These are phyloP conservation scores for Ceyx cyanopectus DNA, from an alignment of 2,113 vertebrate genomes.

Conservation along the genomic window DNA sequence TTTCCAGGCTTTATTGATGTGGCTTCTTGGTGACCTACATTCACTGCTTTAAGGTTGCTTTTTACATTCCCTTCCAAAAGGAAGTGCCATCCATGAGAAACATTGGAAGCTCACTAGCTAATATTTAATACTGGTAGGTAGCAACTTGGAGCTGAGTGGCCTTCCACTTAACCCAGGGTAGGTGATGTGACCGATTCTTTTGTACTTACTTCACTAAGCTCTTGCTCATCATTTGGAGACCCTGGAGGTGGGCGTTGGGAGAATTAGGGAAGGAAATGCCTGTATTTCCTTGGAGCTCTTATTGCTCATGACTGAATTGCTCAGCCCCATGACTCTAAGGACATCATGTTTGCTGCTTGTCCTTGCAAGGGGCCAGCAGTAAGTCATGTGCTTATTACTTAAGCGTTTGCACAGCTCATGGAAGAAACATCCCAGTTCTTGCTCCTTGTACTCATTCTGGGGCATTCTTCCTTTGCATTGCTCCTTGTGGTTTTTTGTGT, in stretches of 20 bases:
- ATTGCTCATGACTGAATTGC: neutral
- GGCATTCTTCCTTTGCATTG: neutral
- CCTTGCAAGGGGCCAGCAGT: neutral
- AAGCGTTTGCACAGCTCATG: neutral
- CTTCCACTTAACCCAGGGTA: neutral
- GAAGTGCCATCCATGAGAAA: constrained; percentile 14
- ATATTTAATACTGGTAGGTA: neutral
- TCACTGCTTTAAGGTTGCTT: neutral
- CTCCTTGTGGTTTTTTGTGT: neutral
- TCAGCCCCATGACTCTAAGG: neutral
- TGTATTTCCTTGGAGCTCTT: neutral
- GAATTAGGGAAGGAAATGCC: constrained; percentile 27
- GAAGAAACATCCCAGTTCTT: neutral
- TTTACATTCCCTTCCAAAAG: constrained; percentile 12
- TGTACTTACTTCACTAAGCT: neutral
- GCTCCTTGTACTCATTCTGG: neutral
- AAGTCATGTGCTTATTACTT: constrained; percentile 8
- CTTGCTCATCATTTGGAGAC: neutral
- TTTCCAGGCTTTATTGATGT: constrained; percentile 8
- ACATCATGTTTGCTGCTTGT: neutral
- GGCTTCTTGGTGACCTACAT: constrained; percentile 50
- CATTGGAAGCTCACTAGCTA: neutral
- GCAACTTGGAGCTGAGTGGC: neutral
- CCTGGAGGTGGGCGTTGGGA: neutral
- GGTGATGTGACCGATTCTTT: neutral